Evolutionary conservation across 2,113 vertebrate genomes (phyloP).

Genomic region (Cololabis saira): DNA sequence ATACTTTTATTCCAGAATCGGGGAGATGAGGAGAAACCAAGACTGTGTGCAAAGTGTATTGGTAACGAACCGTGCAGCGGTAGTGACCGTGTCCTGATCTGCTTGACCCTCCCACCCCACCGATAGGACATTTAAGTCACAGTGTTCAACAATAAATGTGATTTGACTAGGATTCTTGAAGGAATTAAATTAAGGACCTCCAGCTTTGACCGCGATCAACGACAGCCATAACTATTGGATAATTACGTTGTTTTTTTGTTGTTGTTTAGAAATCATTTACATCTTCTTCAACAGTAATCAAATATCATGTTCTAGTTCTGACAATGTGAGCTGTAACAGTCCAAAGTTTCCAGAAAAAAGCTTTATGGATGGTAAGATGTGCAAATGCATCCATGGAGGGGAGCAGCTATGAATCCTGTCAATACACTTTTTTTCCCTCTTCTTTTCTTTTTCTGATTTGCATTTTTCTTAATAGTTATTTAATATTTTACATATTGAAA

Average conservation of each 20-base stretch:
- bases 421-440: slow-evolving; percentile 20
- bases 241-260: background rate
- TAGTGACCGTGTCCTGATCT: slow-evolving; percentile 7
- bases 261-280: slow-evolving; percentile 30
- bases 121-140: too few relatives aligned
- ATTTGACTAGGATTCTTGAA: background rate
- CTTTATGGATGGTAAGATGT: slow-evolving; percentile 55
- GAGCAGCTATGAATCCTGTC: slow-evolving; percentile 56
- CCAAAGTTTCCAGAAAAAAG: slow-evolving; percentile 41
- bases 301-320: slow-evolving; percentile 38
- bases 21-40: slow-evolving; percentile 11
- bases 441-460: background rate
- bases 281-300: slow-evolving; percentile 22
- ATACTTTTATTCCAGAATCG: slow-evolving; percentile 31
- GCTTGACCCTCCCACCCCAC: too few relatives aligned
- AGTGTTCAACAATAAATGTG: slow-evolving; percentile 2
- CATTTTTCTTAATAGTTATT: slow-evolving; percentile 2
- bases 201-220: slow-evolving; percentile 14
- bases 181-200: slow-evolving; percentile 6
- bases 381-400: slow-evolving; percentile 68
- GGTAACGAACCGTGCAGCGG: slow-evolving; percentile 20
- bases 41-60: slow-evolving; percentile 48
- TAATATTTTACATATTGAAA: slow-evolving; percentile 44
- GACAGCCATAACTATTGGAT: slow-evolving; percentile 17
- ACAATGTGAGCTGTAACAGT: slow-evolving; percentile 49